Percentiles rank a stretch among this genome's conserved stretches.
These are phyloP conservation scores for Pyralis farinalis DNA, from an alignment of 2,888 invertebrate species.

Conservation along the genomic window DNA sequence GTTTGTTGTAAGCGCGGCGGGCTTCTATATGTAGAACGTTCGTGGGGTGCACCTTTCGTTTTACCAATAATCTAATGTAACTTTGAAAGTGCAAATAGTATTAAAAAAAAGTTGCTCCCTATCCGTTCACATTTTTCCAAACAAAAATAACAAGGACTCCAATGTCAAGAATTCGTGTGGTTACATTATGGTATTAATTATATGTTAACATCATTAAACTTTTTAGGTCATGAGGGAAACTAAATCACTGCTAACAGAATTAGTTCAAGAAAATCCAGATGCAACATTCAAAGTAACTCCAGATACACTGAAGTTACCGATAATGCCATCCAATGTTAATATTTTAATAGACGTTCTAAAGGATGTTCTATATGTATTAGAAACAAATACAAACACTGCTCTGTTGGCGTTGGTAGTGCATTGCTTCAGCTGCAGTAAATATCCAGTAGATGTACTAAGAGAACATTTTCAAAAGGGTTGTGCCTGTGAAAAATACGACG, in stretches of 20 bases:
- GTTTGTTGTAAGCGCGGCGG: too few relatives aligned
- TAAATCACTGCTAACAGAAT: slow-evolving; percentile 63
- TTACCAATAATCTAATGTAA: too few relatives aligned
- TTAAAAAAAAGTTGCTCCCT: too few relatives aligned
- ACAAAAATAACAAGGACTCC: too few relatives aligned
- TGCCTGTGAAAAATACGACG: slow-evolving; percentile 28
- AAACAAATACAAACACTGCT: slow-evolving; percentile 84
- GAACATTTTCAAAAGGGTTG: slow-evolving; percentile 51
- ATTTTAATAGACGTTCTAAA: slow-evolving; percentile 81
- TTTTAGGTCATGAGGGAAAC: slow-evolving; percentile 77
- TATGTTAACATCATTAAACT: too few relatives aligned
- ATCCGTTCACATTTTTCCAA: too few relatives aligned
- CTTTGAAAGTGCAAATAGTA: too few relatives aligned
- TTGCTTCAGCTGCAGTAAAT: slow-evolving; percentile 50
- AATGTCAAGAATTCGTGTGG: too few relatives aligned
- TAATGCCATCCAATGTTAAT: slow-evolving; percentile 71
- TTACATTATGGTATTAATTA: too few relatives aligned
- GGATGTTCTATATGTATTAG: slow-evolving; percentile 83
- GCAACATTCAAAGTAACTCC: slow-evolving; percentile 61
- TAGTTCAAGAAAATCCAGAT: slow-evolving; percentile 62
- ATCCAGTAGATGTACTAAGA: slow-evolving; percentile 48
- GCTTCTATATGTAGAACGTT: too few relatives aligned
- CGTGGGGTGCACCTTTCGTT: too few relatives aligned
- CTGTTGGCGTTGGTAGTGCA: slow-evolving; percentile 78
- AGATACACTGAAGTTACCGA: slow-evolving; percentile 53